Base-by-base conservation (phyloP, 2,113 vertebrate genomes). In the Bujurquina vittata region DNA sequence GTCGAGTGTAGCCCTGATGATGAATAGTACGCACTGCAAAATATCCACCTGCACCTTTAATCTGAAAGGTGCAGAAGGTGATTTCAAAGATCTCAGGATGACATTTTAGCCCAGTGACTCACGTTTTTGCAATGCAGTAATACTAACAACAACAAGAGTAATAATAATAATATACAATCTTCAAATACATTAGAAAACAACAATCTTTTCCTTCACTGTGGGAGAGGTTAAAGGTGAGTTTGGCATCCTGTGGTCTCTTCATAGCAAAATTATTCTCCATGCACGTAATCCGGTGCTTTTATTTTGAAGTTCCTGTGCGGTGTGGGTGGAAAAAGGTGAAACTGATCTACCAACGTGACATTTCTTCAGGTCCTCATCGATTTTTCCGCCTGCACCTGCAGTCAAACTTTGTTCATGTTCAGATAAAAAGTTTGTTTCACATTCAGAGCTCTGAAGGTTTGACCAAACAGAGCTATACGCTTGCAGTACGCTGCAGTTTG, bases 111-210 rank as follows among this genome's bases (percentile, higher is more conserved):
- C 40, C 10, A 15, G 52, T 54, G 37, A 4, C 43, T 22, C 55
- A 10, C 35, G 11, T n/a, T 73, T 84, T 58, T 85, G 72, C 84
- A 77, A 84, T 37, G 84, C 54, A 52, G 22, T 75, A 88, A 82
- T 83, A 86, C 82, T 77, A 61, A 3, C 56, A 85, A 77, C 72
- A 73, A 75, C 80, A 79, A 72, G 77, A 75, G 1, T 56, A 87
- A 73, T 80, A 83, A 89, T 63, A 75, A 72, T 82, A 85, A 90
- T 84, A 80, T 88, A 94, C 93, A 92, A 94, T 94, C 93, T 85
- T 89, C 11, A 85, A 72, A 86, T 88, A 89, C 77, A 72, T 72
- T 72, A 54, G 67, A 72, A 72, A 72, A 72, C 67, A 52, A 72
- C 26, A 90, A 89, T 86, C 79, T 75, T 84, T 65, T 26, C 84